Evolutionary conservation across 2,113 vertebrate species (phyloP).

Genomic region (Taxidea taxus): DNA sequence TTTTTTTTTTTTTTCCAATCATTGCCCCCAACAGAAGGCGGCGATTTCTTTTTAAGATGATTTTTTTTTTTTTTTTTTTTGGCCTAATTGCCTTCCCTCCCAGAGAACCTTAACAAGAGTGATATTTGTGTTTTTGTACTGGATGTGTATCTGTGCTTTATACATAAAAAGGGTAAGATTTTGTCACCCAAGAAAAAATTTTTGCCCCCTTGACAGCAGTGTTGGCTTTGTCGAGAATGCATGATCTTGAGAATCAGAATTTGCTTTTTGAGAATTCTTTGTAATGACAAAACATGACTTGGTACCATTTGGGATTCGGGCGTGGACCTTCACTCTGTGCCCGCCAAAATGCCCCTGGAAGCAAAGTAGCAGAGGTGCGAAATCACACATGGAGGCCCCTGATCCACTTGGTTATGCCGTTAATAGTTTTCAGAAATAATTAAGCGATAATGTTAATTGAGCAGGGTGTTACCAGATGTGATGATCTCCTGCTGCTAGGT

Average conservation of each 20-base stretch:
- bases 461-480: not conserved
- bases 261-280: not conserved
- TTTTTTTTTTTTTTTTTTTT: not conserved
- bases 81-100: not conserved
- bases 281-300: not conserved
- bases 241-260: not conserved
- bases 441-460: constrained; percentile 43
- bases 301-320: not conserved
- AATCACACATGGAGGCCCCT: not conserved
- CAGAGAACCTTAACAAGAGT: not conserved
- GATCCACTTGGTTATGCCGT: not conserved
- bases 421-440: constrained; percentile 30
- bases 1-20: no score
- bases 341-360: not conserved
- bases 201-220: not conserved
- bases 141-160: not conserved
- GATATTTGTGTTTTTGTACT: not conserved
- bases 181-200: not conserved
- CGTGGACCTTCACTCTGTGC: not conserved
- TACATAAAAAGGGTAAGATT: not conserved
- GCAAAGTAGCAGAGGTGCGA: not conserved
- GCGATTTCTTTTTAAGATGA: no score
- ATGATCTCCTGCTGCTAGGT: not conserved
- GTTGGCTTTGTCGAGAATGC: not conserved
- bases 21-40: no score